Evolutionary conservation across 2,113 vertebrate species (phyloP), one percentile per base, ranked within the genome.

Genomic region (Chauna torquata): DNA sequence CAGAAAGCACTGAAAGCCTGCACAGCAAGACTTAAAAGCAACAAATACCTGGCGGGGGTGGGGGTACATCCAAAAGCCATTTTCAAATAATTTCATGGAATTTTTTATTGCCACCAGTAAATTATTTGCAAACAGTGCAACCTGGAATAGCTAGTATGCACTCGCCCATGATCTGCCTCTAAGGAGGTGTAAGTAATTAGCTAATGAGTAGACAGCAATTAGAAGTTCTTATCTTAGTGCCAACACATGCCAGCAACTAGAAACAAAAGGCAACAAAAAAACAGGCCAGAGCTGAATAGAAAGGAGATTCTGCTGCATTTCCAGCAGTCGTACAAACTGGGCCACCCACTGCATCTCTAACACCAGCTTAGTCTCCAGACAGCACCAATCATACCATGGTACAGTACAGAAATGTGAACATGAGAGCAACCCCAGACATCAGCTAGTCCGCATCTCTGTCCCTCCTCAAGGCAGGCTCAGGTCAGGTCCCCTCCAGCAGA

Each of bases 161-260:
- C 72, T 91, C 91, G 78, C 58, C 77, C 68, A 36, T 44, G 44
- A 86, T 70, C 83, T 82, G 66, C 72, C 70, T 77, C 80, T 74
- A 65, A 92, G 50, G 64, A 88, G 69, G 65, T 70, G 79, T 28
- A 57, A 71, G 28, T 94, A 88, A 55, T 88, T 90, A 89, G 79
- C 82, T 93, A 92, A 96, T 86, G 82, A 94, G 54, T 52, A 96
- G 57, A 71, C 42, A 81, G 52, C 74, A 94, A 64, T 92, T 87
- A 76, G 32, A 65, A 85, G 34, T 36, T 86, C 68, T 81, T 89
- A 79, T 71, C 96, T 95, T 87, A 89, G 78, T 9, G 8, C 36
- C 40, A 71, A 66, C 38, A 36, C 12, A 14, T 18, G 32, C 55
- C 61, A 95, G 52, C 52, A 90, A 87, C 38, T 72, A n/a, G 40